These are phyloP conservation scores for Sebastes elongatus DNA, from an alignment of 2,797 vertebrate species.

Conservation along the genomic window DNA sequence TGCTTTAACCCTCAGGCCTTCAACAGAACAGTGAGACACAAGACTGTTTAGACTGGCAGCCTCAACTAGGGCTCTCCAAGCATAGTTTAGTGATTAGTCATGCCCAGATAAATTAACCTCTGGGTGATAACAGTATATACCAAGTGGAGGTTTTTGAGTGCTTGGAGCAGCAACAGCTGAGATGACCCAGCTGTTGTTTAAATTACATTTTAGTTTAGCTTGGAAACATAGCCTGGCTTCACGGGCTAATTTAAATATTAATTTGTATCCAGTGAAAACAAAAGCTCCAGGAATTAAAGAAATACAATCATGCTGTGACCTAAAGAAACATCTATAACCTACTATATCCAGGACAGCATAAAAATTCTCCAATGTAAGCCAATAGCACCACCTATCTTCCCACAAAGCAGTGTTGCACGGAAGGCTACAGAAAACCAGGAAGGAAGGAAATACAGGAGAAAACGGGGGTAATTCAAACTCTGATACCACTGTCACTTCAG, in stretches of 20 bases:
- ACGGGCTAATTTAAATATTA: not conserved
- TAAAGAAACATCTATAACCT: not conserved
- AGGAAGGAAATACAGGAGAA: conserved; percentile 29
- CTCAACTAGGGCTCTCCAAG: not conserved
- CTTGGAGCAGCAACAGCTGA: not conserved
- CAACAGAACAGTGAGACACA: conserved; percentile 48
- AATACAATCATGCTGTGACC: not conserved
- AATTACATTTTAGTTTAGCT: conserved; percentile 7
- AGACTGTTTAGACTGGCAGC: conserved; percentile 61
- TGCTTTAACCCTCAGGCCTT: conserved; percentile 49
- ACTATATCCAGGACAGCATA: not conserved
- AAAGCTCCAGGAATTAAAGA: not conserved
- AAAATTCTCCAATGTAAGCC: not conserved
- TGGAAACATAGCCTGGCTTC: not conserved
- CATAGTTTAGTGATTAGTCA: conserved; percentile 35
- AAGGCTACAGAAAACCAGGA: not conserved
- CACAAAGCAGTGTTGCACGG: not conserved
- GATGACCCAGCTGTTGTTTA: not conserved
- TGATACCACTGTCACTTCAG: not conserved
- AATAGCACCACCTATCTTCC: not conserved
- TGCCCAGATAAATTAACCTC: conserved; percentile 45
- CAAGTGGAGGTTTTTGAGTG: conserved; percentile 14
- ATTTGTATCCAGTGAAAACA: not conserved
- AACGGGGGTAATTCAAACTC: not conserved
- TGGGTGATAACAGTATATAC: conserved; percentile 15